Percentiles rank a stretch among this genome's conserved stretches.
phyloP scores from a whole-genome alignment of 2,797 vertebrate species.

The Pachyuromys duprasi region DNA sequence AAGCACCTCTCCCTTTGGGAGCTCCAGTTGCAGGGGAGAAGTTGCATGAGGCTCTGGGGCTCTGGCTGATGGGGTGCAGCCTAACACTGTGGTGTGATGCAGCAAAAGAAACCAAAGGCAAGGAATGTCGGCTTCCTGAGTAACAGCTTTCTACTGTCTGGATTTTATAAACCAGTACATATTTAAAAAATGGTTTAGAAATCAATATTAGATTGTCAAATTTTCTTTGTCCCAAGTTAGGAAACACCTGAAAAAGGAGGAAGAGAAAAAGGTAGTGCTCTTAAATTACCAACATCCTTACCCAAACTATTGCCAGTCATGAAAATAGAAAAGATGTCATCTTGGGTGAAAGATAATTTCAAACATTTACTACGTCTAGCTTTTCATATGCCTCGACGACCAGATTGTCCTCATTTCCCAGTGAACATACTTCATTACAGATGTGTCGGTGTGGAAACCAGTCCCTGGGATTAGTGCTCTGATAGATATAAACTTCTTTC shows the following conservation, averaged over 20 bases:
- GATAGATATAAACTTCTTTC: slow-evolving; percentile 17
- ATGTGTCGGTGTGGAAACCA: background rate
- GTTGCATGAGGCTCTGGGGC: background rate
- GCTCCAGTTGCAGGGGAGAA: background rate
- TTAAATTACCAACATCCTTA: too few relatives aligned
- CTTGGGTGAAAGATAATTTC: background rate
- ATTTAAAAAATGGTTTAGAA: background rate
- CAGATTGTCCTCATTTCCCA: background rate
- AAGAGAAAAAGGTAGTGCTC: background rate
- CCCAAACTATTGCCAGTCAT: background rate
- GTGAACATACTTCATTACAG: background rate
- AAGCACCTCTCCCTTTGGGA: background rate
- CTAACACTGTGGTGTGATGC: background rate
- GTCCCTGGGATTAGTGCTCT: background rate
- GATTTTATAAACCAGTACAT: slow-evolving; percentile 11
- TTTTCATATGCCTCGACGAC: background rate
- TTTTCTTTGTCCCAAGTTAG: background rate
- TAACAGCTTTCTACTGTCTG: background rate
- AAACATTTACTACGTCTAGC: background rate
- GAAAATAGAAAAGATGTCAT: background rate
- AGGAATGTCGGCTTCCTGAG: background rate
- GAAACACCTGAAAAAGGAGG: background rate
- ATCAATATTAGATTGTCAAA: background rate
- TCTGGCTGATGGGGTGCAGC: background rate
- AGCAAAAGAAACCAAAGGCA: background rate